Base-by-base conservation (phyloP, 23 tunicate species). In the Trididemnum nubilum region DNA sequence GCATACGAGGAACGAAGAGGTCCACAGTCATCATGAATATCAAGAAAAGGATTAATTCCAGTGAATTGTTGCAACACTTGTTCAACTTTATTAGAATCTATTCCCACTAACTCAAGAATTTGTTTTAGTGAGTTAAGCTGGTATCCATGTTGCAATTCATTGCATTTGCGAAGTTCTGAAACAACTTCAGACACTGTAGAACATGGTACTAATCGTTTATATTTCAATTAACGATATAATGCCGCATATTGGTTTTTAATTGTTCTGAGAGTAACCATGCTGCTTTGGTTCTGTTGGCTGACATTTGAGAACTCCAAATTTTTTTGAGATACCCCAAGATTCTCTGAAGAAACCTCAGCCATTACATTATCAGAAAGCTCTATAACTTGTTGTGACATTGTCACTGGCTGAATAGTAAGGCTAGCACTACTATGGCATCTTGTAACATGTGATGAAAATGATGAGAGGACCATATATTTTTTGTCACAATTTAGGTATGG, bases 191-290 rank as follows among this genome's bases (percentile, higher is more conserved):
- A 9, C 30, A 73, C 60, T 15, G 79, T 73, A 7, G 15, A 21
- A 33, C 60, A 22, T 73, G 58, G 29, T 5, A 73, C 60, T 5
- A 37, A 34, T n/a, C 31, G 79, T 28, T 73, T 73, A 18, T 73
- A 73, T 38, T 73, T 59, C 3, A 73, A 24, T 2, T 22, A 73
- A 38, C 59, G 33, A 73, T 73, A 73, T 2, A 73, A 24, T 36
- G 60, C 37, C 38, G 79, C 79, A 73, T 73, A 73, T 25, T 73
- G 39, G 21, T 69, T 29, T 4, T 2, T 33, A 69, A 69, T 69
- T 7, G 54, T n/a, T n/a, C n/a, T n/a, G n/a, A n/a, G n/a, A n/a
- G n/a, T n/a, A n/a, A n/a, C n/a, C n/a, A n/a, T n/a, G n/a, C n/a
- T n/a, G n/a, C n/a, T n/a, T n/a, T n/a, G n/a, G n/a, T n/a, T n/a